Conservation (phyloP, 1,140 invertebrate genomes). For the Magallana angulata region DNA sequence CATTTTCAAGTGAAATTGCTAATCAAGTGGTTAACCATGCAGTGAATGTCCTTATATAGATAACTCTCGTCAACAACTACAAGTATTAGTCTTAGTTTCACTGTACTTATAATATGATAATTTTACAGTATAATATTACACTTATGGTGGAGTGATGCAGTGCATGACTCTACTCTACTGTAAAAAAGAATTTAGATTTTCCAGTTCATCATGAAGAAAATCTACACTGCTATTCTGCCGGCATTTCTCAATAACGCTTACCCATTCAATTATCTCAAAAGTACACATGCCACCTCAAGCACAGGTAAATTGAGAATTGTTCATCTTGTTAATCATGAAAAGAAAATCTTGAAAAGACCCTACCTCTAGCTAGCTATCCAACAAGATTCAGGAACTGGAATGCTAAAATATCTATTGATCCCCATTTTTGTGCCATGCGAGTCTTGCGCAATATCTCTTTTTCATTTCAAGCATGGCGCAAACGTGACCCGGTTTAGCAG, state of each 20-base stretch:
- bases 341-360: background rate
- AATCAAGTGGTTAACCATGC: background rate
- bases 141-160: too few relatives aligned
- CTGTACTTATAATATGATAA: too few relatives aligned
- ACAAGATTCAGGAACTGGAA: background rate
- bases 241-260: too few relatives aligned
- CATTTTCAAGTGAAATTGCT: background rate
- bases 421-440: background rate
- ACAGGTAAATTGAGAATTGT: too few relatives aligned
- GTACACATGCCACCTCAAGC: too few relatives aligned
- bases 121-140: too few relatives aligned
- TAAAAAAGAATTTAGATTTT: too few relatives aligned
- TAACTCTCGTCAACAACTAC: background rate
- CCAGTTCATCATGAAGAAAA: too few relatives aligned
- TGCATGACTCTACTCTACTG: too few relatives aligned
- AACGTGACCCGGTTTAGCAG: background rate
- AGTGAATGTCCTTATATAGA: background rate
- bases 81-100: too few relatives aligned
- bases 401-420: background rate
- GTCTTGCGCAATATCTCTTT: conserved; percentile 13
- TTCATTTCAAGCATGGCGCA: conserved; percentile 29
- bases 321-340: background rate
- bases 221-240: too few relatives aligned
- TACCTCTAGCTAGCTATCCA: background rate
- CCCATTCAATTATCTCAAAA: too few relatives aligned